phyloP scores from a whole-genome alignment of 2,888 invertebrate species.

The Aricia artaxerxes region DNA sequence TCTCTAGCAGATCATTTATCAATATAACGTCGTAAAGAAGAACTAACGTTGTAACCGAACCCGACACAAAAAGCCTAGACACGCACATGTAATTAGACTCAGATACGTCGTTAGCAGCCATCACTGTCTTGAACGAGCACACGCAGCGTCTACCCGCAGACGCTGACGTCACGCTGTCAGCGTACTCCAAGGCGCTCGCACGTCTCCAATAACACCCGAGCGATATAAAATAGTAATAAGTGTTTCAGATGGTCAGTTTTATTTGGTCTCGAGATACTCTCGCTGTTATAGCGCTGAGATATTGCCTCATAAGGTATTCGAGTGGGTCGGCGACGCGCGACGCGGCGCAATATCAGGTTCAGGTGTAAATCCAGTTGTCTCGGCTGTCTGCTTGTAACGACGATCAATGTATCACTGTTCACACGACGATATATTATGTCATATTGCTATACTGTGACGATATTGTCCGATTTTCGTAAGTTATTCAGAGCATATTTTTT shows the following conservation, averaged over 20 bases:
- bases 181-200: too few species aligned
- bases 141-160: too few species aligned
- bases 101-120: too few species aligned
- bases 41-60: too few species aligned
- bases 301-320: conserved; percentile 1
- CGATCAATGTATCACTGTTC: not conserved
- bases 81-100: too few species aligned
- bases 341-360: not conserved
- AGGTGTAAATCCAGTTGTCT: not conserved
- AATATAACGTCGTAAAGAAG: too few species aligned
- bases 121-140: too few species aligned
- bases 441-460: not conserved
- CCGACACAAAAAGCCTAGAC: too few species aligned
- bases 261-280: not conserved
- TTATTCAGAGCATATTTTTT: too few species aligned
- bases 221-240: not conserved
- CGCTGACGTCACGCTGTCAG: not conserved
- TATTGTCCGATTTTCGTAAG: not conserved
- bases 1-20: too few species aligned
- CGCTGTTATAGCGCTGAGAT: not conserved
- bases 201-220: not conserved
- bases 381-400: conserved; percentile 34
- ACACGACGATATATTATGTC: not conserved
- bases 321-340: not conserved
- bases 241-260: not conserved